These are phyloP conservation scores for Calycopis cecrops DNA, from an alignment of 1,140 invertebrate genomes.

Conservation along the genomic window DNA sequence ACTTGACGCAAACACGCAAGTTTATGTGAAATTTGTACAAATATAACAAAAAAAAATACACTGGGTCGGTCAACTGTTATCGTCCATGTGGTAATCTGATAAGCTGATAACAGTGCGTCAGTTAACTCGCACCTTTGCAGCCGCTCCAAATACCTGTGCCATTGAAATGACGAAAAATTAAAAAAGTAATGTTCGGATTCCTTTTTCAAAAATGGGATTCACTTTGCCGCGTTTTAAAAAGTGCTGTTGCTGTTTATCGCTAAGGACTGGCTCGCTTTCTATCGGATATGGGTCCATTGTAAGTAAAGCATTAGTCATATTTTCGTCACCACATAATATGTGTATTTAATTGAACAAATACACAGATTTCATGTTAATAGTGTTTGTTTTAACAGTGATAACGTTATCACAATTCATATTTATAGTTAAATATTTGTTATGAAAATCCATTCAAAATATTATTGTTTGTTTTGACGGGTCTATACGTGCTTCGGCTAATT, in stretches of 20 bases:
- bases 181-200: not conserved
- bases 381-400: too few species aligned
- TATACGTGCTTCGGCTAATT: too few species aligned
- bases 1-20: not conserved
- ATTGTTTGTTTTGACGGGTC: too few species aligned
- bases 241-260: slow-evolving; percentile 52
- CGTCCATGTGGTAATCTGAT: slow-evolving; percentile 23
- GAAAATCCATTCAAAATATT: too few species aligned
- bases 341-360: too few species aligned
- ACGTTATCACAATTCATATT: too few species aligned
- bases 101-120: slow-evolving; percentile 24
- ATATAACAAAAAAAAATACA: too few species aligned
- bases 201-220: slow-evolving; percentile 33
- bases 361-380: too few species aligned
- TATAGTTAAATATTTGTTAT: too few species aligned
- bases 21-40: too few species aligned
- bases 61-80: slow-evolving; percentile 17
- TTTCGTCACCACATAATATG: too few species aligned
- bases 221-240: slow-evolving; percentile 42
- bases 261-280: slow-evolving; percentile 44
- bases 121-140: not conserved
- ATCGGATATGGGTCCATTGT: slow-evolving; percentile 60
- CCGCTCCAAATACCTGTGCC: slow-evolving; percentile 4
- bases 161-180: slow-evolving; percentile 1
- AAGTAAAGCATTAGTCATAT: slow-evolving; percentile 30